Base-by-base conservation (phyloP, 2,888 invertebrate species). In the Eupithecia centaureata region DNA sequence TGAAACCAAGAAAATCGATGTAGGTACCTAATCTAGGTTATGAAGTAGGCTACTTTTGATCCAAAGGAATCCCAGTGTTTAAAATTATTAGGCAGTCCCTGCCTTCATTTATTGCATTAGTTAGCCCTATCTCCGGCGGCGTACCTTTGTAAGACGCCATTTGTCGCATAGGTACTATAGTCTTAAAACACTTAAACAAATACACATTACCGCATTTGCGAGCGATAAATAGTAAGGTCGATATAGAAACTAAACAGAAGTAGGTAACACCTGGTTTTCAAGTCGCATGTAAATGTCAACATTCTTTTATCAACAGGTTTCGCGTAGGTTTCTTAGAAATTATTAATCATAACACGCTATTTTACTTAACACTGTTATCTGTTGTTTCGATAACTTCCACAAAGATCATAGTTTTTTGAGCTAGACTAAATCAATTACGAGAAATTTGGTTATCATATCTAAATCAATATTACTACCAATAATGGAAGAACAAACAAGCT, bases 291-390 rank as follows among this genome's bases (percentile, higher is more conserved):
- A 42, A 42, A 42, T 42, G 42, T 25, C 22, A 25, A 25, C 13
- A 51, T 51, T 15, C 15, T 13, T 51, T 25, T 51, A 52, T 52
- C 52, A 27, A 27, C 52, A 27, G 25, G 52, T 52, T 52, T 52
- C 7, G 2, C 1, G 25, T 15, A 27, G 52, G 13, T 27, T 52
- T 52, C 52, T 27, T 15, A 27, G 52, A 27, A 52, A 18, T 27
- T 27, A 52, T 52, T 27, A 51, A 52, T 52, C 52, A 7, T 52
- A 52, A 52, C 52, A 52, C 15, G 52, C 15, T 27, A 52, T 52
- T 15, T 15, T 15, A 25, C 27, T 27, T 22, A 47, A 22, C 47
- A 52, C 13, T 52, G 52, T 52, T 52, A 52, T 52, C 52, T 47
- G 18, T 47, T 27, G 15, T 27, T 52, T 52, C 27, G 52, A 27